Conservation (phyloP, 2,888 invertebrate genomes). For the Platycheirus rosarum region DNA sequence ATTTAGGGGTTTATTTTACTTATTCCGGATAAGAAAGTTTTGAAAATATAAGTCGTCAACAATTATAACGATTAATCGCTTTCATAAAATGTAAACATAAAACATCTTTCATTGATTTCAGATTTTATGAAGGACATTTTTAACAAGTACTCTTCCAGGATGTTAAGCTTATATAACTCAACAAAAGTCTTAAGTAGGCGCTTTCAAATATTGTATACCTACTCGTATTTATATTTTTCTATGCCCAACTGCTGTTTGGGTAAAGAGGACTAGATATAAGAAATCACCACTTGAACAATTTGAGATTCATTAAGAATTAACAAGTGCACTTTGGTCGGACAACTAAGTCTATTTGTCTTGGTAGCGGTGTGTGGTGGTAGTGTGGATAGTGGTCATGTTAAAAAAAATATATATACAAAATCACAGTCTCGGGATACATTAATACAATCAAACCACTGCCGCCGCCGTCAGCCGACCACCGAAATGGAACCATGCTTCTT, state of each 20-base stretch:
- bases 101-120: too few relatives aligned
- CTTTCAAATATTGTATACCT: too few relatives aligned
- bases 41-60: too few relatives aligned
- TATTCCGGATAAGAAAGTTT: too few relatives aligned
- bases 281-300: constrained; percentile 62
- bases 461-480: constrained; percentile 11
- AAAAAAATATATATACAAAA: constrained; percentile 54
- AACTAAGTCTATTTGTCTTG: constrained; percentile 46
- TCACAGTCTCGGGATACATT: constrained; percentile 74
- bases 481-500: constrained; percentile 63
- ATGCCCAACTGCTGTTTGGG: constrained; percentile 10
- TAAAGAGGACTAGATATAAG: background rate
- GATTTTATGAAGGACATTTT: too few relatives aligned
- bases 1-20: too few relatives aligned
- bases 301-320: constrained; percentile 66
- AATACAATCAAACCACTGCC: constrained; percentile 7
- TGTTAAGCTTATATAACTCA: too few relatives aligned
- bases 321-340: constrained; percentile 68
- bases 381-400: constrained; percentile 21
- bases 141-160: too few relatives aligned
- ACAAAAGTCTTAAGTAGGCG: too few relatives aligned
- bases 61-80: too few relatives aligned
- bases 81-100: too few relatives aligned
- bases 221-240: too few relatives aligned
- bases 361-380: constrained; percentile 11